Percentiles rank a stretch among this genome's conserved stretches.
Conservation (phyloP, 2,888 invertebrate species). For the Gastracanthus pulcherrimus region DNA sequence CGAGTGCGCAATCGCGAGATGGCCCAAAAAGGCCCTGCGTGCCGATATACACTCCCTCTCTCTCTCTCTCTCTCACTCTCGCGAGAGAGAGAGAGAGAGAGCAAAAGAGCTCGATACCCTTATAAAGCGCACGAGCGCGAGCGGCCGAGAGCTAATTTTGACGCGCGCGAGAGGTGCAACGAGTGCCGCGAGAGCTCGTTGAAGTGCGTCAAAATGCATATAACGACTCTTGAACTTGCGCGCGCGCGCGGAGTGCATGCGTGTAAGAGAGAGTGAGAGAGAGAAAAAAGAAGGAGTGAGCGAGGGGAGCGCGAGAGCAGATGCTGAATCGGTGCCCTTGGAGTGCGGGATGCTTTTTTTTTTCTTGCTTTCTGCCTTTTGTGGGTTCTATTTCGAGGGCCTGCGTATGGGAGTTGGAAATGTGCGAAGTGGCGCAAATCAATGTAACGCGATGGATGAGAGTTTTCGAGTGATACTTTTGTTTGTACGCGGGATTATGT, state of each 20-base stretch:
- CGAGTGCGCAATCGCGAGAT: background rate
- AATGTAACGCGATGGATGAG: too few relatives aligned
- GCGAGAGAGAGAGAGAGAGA: background rate
- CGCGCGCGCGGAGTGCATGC: too few relatives aligned
- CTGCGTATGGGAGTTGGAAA: background rate
- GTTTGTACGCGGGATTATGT: too few relatives aligned
- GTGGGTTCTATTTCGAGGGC: background rate
- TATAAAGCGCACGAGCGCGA: background rate
- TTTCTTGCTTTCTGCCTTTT: background rate
- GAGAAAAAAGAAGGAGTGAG: too few relatives aligned
- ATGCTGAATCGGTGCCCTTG: background rate
- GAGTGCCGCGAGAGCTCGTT: background rate
- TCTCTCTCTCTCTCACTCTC: too few relatives aligned
- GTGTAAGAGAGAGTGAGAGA: too few relatives aligned
- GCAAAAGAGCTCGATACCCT: background rate
- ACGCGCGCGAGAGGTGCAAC: too few relatives aligned
- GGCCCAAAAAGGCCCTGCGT: background rate
- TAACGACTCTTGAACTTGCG: slow-evolving; percentile 27
- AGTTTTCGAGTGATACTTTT: too few relatives aligned
- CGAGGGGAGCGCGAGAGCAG: background rate
- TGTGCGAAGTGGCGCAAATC: too few relatives aligned
- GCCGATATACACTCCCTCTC: too few relatives aligned
- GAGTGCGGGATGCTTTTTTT: background rate
- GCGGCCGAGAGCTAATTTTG: slow-evolving; percentile 13
- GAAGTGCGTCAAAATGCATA: slow-evolving; percentile 21